A percentile compares a stretch with the other conserved stretches of the same genome.
Conservation (phyloP, 2,113 vertebrate genomes). For the Meles meles region DNA sequence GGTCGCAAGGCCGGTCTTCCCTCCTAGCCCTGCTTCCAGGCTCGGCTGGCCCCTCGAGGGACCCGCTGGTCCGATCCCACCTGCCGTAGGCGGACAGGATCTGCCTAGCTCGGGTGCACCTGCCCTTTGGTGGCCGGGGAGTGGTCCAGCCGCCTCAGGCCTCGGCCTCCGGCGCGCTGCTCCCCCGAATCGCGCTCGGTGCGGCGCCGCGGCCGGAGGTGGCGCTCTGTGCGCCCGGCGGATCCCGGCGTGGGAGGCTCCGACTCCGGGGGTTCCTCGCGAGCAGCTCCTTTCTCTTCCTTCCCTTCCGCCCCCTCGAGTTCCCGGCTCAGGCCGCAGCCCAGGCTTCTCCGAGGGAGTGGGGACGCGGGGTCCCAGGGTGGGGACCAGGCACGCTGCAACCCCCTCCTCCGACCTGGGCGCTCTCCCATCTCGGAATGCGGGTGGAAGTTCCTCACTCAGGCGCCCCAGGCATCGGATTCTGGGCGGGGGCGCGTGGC, state of each 20-base stretch:
- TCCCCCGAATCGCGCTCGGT: background rate
- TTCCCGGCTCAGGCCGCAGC: background rate
- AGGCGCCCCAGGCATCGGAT: constrained; percentile 45
- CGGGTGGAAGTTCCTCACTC: constrained; percentile 41
- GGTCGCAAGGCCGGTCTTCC: background rate
- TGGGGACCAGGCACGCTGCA: background rate
- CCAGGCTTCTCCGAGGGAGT: background rate
- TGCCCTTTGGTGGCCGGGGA: background rate
- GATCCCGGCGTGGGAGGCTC: background rate
- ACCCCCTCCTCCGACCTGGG: background rate
- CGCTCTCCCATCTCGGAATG: constrained; percentile 16
- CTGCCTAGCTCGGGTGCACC: background rate
- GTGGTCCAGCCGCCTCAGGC: background rate
- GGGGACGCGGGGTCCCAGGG: constrained; percentile 20
- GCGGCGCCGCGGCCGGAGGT: constrained; percentile 30
- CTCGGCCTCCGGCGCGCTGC: background rate
- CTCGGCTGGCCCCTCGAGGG: background rate
- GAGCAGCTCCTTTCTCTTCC: background rate
- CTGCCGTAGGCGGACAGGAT: background rate
- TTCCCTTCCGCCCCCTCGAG: background rate
- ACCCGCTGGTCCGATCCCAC: background rate
- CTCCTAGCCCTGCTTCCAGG: background rate
- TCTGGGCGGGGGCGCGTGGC: constrained; percentile 64
- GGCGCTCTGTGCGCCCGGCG: constrained; percentile 58
- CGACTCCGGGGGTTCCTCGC: background rate